A percentile compares a stretch with the other conserved stretches of the same genome.
These are phyloP conservation scores for Spialia ferax DNA, from an alignment of 2,888 invertebrate species.

Conservation along the genomic window DNA sequence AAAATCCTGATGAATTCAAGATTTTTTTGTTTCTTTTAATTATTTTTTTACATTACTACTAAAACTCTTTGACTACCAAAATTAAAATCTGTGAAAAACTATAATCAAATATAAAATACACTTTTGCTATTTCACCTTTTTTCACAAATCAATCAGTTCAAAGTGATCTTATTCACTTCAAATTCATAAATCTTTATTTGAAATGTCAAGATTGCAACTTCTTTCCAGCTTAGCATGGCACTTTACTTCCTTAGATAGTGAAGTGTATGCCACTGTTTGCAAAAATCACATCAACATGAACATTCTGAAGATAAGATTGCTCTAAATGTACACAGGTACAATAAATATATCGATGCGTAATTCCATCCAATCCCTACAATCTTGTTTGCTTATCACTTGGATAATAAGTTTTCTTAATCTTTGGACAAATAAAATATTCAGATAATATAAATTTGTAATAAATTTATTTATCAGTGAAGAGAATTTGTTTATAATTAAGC, in stretches of 20 bases:
- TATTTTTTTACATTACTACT: too few species aligned
- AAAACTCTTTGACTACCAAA: too few species aligned
- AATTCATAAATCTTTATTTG: constrained; percentile 3
- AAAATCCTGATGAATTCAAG: too few species aligned
- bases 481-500: too few species aligned
- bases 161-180: constrained; percentile 6
- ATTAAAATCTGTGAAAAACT: background rate
- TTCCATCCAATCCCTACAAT: constrained; percentile 8
- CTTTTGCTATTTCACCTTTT: constrained; percentile 33
- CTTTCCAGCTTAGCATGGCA: background rate
- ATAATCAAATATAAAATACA: background rate
- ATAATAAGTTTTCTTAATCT: constrained; percentile 14
- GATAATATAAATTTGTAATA: background rate
- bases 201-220: constrained; percentile 22
- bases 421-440: background rate
- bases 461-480: background rate
- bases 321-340: constrained; percentile 6
- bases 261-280: constrained; percentile 19
- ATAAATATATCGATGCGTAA: constrained; percentile 11
- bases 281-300: constrained; percentile 17
- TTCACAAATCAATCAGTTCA: constrained; percentile 8
- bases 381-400: constrained; percentile 13
- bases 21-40: too few species aligned
- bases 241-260: constrained; percentile 11
- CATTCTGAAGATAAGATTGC: constrained; percentile 22